Evolutionary conservation across 2,888 invertebrate species (phyloP), one percentile per base, ranked within the genome.

Genomic region (Diploptera punctata): DNA sequence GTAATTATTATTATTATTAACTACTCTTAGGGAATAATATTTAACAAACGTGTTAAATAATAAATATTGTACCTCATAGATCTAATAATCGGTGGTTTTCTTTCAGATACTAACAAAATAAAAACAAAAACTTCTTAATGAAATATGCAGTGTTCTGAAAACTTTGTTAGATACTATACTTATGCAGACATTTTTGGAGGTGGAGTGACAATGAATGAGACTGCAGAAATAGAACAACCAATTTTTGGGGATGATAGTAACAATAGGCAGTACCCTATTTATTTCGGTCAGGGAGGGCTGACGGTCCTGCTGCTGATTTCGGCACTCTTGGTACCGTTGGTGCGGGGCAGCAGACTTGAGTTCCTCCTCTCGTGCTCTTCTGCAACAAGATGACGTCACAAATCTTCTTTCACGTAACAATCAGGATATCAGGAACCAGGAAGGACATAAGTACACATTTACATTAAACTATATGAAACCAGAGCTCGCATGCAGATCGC

Each of bases 301-400:
- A 54, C 33, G 43, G 29, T 70, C 47, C 65, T 84, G 78, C 83
- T 83, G 80, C 84, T 84, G 78, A 84, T 81, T 82, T 82, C 80
- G 73, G 75, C 61, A 70, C 26, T 73, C 80, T 87, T 87, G 81
- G 87, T 87, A 83, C 87, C 88, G 82, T 88, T 87, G 80, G 86
- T 87, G 80, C 86, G 65, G 13, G 65, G 65, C 47, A 65, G 84
- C 79, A 87, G 82, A 82, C 87, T 87, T 79, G 86, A 86, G 81
- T 84, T 86, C 81, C 85, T 85, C 79, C 85, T 84, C 80, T 84
- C 86, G 78, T 86, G 85, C 82, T 74, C 88, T 87, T 86, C 74
- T 65, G 74, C 47, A 74, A 76, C 77, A 76, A 76, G 77, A 79
- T 57, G 57, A 57, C 57, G 57, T 57, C 57, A 57, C 57, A 57